phyloP scores from a whole-genome alignment of 1,140 invertebrate species.

The Doryteuthis pealeii region DNA sequence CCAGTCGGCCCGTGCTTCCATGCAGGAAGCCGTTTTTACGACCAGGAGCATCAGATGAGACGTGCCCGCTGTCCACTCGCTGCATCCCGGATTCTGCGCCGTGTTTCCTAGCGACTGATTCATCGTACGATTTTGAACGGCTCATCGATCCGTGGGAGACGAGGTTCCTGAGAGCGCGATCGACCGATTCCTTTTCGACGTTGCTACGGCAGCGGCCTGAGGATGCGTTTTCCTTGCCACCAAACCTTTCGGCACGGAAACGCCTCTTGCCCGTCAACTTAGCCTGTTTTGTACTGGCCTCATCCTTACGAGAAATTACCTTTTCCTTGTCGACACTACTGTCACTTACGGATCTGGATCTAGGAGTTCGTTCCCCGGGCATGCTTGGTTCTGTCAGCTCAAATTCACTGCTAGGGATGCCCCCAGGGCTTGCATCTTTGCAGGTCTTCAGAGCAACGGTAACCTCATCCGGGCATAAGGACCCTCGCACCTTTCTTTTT shows the following conservation, averaged over 20 bases:
- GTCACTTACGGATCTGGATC: slow-evolving; percentile 1
- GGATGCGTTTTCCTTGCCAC: slow-evolving; percentile 34
- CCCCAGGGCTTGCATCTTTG: not conserved
- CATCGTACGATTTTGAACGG: slow-evolving; percentile 52
- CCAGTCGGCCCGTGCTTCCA: slow-evolving; percentile 35
- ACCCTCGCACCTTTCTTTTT: slow-evolving; percentile 44
- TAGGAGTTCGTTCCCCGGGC: not conserved
- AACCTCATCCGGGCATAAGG: slow-evolving; percentile 46
- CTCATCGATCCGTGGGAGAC: slow-evolving; percentile 42
- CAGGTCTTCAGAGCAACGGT: slow-evolving; percentile 33
- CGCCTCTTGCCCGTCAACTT: slow-evolving; percentile 48
- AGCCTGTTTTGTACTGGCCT: slow-evolving; percentile 35
- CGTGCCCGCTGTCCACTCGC: slow-evolving; percentile 29
- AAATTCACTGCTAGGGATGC: too few species aligned
- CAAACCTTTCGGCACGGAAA: slow-evolving; percentile 46
- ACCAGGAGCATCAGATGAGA: slow-evolving; percentile 14
- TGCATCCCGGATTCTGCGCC: slow-evolving; percentile 22
- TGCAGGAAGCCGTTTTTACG: slow-evolving; percentile 18
- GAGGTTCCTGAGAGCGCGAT: slow-evolving; percentile 46
- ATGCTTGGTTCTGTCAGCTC: not conserved
- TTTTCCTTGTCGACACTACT: slow-evolving; percentile 17
- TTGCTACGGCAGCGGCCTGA: slow-evolving; percentile 42
- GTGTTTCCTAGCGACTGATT: slow-evolving; percentile 42
- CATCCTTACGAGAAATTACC: slow-evolving; percentile 21
- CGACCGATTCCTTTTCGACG: slow-evolving; percentile 47